Evolutionary conservation across 2,113 vertebrate species (phyloP).

Genomic region (Protomyctophum bolini): DNA sequence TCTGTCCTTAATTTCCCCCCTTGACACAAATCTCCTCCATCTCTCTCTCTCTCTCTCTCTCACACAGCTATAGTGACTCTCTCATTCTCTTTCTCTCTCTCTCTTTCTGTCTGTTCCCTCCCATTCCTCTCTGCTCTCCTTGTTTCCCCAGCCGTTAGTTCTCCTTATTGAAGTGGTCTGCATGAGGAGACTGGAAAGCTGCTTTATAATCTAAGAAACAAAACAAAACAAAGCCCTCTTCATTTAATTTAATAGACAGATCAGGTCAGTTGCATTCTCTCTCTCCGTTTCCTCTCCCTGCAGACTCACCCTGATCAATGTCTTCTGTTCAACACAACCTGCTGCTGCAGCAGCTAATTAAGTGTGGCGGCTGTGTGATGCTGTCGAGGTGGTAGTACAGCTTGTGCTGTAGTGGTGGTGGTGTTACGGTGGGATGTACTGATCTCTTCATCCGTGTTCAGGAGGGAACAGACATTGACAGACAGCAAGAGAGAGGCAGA

Average conservation of each 20-base stretch:
- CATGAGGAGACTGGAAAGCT: conserved; percentile 37
- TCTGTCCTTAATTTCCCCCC: no score
- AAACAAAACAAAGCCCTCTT: conserved; percentile 56
- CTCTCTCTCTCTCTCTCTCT: not conserved
- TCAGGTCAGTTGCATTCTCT: conserved; percentile 37
- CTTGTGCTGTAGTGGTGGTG: conserved; percentile 1
- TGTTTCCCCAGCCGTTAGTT: conserved; percentile 1
- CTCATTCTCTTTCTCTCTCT: conserved; percentile 41
- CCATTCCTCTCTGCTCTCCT: conserved; percentile 14
- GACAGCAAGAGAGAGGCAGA: no score
- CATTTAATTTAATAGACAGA: conserved; percentile 69
- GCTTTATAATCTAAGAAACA: conserved; percentile 16
- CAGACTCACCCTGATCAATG: conserved; percentile 57
- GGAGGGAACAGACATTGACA: conserved; percentile 5
- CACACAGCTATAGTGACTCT: not conserved
- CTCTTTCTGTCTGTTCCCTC: conserved; percentile 11
- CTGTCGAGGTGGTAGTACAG: not conserved
- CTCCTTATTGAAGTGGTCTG: conserved; percentile 39
- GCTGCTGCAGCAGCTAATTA: conserved; percentile 54
- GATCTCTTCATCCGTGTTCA: conserved; percentile 10
- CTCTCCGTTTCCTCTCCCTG: conserved; percentile 31
- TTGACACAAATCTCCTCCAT: not conserved
- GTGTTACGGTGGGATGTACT: conserved; percentile 11
- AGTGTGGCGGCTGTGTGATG: not conserved
- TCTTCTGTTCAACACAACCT: conserved; percentile 59